phyloP scores from a whole-genome alignment of 2,113 vertebrate species.

The Lepisosteus osseus region DNA sequence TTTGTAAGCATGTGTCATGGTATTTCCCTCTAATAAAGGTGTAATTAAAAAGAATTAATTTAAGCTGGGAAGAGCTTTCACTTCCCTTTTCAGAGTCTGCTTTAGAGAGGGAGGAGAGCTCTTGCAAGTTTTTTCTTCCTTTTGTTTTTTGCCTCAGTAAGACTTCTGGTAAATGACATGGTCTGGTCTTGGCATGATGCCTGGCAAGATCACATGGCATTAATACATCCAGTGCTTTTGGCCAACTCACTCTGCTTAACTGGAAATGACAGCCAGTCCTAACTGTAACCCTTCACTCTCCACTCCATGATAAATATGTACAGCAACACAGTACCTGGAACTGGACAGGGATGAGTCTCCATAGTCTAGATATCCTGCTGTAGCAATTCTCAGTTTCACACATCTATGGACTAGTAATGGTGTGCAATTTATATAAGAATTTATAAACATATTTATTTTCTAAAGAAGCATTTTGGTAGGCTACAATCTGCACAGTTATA shows the following conservation, averaged over 20 bases:
- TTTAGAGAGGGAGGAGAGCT: not conserved
- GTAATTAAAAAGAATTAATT: not conserved
- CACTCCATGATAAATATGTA: no score
- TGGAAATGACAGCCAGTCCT: constrained; percentile 1
- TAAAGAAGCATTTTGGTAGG: no score
- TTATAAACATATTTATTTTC: no score
- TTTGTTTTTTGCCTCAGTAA: constrained; percentile 41
- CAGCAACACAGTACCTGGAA: no score
- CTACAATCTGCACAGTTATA: no score
- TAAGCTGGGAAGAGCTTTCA: not conserved
- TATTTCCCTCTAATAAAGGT: no score
- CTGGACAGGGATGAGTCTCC: not conserved
- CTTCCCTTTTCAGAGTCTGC: not conserved
- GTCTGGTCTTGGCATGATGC: constrained; percentile 67
- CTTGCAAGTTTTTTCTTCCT: constrained; percentile 31
- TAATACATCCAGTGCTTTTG: constrained; percentile 48
- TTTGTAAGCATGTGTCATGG: no score
- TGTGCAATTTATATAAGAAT: no score
- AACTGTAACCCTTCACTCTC: not conserved
- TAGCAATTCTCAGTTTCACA: no score
- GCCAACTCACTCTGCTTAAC: not conserved
- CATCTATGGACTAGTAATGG: no score
- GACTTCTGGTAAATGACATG: constrained; percentile 77
- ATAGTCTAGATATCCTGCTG: no score
- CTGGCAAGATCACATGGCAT: constrained; percentile 73